A percentile compares a stretch with the other conserved stretches of the same genome.
Conservation (phyloP, 2,797 vertebrate genomes). For the Aulostomus chinensis region DNA sequence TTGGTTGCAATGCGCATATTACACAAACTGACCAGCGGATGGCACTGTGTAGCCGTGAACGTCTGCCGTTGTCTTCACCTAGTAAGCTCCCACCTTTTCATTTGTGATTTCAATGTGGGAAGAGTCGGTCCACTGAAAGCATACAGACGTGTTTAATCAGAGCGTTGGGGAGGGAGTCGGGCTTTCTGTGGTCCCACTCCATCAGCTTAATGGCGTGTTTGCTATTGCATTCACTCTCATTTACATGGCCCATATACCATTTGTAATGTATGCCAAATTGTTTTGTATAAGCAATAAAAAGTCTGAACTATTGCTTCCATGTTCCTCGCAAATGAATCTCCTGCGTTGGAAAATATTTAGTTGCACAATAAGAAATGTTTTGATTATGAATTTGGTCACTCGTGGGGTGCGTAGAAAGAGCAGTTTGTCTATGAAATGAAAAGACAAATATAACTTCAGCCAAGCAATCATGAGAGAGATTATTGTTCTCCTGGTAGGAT, state of each 20-base stretch:
- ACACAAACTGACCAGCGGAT: conserved; percentile 31
- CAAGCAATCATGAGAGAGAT: conserved; percentile 34
- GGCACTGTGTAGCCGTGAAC: conserved; percentile 41
- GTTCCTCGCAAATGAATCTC: conserved; percentile 24
- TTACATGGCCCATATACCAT: conserved; percentile 60
- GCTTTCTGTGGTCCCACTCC: conserved; percentile 42
- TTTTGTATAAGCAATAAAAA: conserved; percentile 58
- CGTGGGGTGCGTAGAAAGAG: conserved; percentile 11
- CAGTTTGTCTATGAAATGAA: conserved; percentile 42
- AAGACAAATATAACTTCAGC: conserved; percentile 38
- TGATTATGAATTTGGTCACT: conserved; percentile 40
- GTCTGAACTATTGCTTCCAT: conserved; percentile 3
- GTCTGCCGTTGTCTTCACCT: neutral
- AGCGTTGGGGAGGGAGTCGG: conserved; percentile 29
- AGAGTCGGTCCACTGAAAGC: conserved; percentile 23
- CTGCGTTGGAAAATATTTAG: conserved; percentile 36
- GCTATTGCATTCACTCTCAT: conserved; percentile 56
- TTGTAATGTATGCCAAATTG: conserved; percentile 66
- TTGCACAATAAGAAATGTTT: conserved; percentile 41
- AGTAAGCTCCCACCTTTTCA: conserved; percentile 12
- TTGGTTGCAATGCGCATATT: conserved; percentile 7
- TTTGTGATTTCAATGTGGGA: conserved; percentile 25
- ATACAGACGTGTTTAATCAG: conserved; percentile 43
- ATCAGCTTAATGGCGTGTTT: conserved; percentile 70
- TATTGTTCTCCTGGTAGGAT: conserved; percentile 43